These are phyloP conservation scores for Microctenopoma steveboyesi DNA, from an alignment of 2,797 vertebrate genomes.

Conservation along the genomic window DNA sequence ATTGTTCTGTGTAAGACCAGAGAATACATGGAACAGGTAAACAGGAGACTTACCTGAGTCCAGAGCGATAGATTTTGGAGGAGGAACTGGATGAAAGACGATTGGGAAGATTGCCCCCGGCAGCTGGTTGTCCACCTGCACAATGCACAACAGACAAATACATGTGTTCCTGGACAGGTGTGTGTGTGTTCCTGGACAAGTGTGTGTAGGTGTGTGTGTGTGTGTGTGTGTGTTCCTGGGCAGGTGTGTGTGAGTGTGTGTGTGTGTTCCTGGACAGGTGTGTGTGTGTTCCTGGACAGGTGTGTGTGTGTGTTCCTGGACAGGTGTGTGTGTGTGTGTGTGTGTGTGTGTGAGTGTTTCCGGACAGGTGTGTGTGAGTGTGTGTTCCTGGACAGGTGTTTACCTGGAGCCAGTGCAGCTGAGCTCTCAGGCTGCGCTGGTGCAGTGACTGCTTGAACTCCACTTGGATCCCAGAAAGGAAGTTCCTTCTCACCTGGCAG, in stretches of 20 bases:
- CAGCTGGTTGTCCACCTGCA: constrained; percentile 95
- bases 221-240: too few species aligned
- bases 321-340: too few species aligned
- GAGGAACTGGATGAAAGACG: constrained; percentile 94
- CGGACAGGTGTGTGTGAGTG: too few species aligned
- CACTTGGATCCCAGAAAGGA: constrained; percentile 92
- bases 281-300: neutral
- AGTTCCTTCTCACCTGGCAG: constrained; percentile 90
- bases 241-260: too few species aligned
- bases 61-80: constrained; percentile 94
- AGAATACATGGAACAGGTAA: neutral
- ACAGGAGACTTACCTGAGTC: constrained; percentile 87
- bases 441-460: constrained; percentile 94
- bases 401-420: constrained; percentile 96
- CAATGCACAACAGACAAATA: neutral
- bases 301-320: neutral
- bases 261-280: too few species aligned
- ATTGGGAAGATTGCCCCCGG: constrained; percentile 94
- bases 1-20: too few species aligned
- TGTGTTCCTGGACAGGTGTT: neutral
- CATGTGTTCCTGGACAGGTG: neutral
- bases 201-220: too few species aligned
- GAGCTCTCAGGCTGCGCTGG: constrained; percentile 93
- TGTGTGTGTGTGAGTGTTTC: too few species aligned
- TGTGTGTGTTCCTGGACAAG: neutral